Evolutionary conservation across 2,888 invertebrate genomes (phyloP).

Genomic region (Cordylochernes scorpioides): DNA sequence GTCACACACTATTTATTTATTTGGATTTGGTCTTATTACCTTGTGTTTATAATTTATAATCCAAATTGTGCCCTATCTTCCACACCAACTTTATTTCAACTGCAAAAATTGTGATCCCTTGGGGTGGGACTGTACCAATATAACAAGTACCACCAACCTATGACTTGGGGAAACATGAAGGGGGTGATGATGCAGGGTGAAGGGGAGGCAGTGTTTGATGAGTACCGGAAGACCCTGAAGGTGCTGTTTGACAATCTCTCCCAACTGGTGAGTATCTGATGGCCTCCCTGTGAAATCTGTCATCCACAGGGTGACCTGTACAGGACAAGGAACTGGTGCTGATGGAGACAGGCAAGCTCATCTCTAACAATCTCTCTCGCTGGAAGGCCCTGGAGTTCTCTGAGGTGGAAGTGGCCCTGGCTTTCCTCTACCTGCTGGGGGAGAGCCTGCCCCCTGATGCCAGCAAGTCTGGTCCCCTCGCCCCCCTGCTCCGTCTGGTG

Average conservation of each 20-base stretch:
- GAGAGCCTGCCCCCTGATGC: slow-evolving; percentile 28
- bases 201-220: slow-evolving; percentile 29
- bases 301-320: no score
- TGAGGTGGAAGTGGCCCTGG: slow-evolving; percentile 28
- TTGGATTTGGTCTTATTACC: no score
- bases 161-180: no score
- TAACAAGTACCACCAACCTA: background rate
- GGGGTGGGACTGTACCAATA: background rate
- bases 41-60: no score
- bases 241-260: slow-evolving; percentile 28
- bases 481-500: no score
- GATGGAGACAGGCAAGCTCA: slow-evolving; percentile 22
- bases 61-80: no score
- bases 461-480: slow-evolving; percentile 18
- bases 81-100: no score
- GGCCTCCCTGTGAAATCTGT: slow-evolving; percentile 2
- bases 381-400: slow-evolving; percentile 24
- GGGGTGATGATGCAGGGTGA: slow-evolving; percentile 20
- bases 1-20: no score
- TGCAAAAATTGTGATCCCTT: background rate
- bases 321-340: slow-evolving; percentile 25
- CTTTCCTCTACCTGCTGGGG: slow-evolving; percentile 27
- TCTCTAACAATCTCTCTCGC: slow-evolving; percentile 21
- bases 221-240: slow-evolving; percentile 28
- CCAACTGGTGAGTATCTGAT: slow-evolving; percentile 20